Percentiles rank a stretch among this genome's conserved stretches.
These are phyloP conservation scores for Nomada fabriciana DNA, from an alignment of 2,888 invertebrate species.

Conservation along the genomic window DNA sequence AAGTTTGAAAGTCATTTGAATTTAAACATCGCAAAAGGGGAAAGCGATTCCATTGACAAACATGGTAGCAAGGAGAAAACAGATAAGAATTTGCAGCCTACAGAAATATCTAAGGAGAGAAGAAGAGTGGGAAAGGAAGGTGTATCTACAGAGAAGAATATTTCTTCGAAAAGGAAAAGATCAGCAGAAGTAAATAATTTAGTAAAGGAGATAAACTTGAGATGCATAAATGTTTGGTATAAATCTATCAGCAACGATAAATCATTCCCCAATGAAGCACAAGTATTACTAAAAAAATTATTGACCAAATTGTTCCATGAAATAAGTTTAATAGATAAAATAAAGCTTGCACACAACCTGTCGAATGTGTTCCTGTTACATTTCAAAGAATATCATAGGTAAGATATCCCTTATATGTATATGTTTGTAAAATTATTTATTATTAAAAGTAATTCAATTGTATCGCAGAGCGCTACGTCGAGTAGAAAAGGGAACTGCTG, in stretches of 20 bases:
- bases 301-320: constrained; percentile 82
- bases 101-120: constrained; percentile 18
- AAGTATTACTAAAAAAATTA: constrained; percentile 83
- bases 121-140: constrained; percentile 21
- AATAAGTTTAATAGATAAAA: constrained; percentile 82
- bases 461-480: constrained; percentile 74
- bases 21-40: constrained; percentile 11
- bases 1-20: constrained; percentile 58
- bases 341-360: constrained; percentile 83
- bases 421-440: background rate
- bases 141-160: constrained; percentile 20
- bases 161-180: constrained; percentile 19
- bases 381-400: constrained; percentile 88
- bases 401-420: constrained; percentile 8
- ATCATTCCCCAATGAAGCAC: constrained; percentile 84
- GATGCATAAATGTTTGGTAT: constrained; percentile 85
- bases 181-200: constrained; percentile 67
- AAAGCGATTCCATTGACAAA: constrained; percentile 27
- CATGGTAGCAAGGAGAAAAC: constrained; percentile 34
- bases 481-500: constrained; percentile 76
- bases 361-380: constrained; percentile 87
- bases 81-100: background rate
- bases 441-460: background rate
- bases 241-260: constrained; percentile 84
- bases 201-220: constrained; percentile 84